Evolutionary conservation across 2,797 vertebrate genomes (phyloP), one percentile per base, ranked within the genome.

Genomic region (Brachyrhaphis roseni): DNA sequence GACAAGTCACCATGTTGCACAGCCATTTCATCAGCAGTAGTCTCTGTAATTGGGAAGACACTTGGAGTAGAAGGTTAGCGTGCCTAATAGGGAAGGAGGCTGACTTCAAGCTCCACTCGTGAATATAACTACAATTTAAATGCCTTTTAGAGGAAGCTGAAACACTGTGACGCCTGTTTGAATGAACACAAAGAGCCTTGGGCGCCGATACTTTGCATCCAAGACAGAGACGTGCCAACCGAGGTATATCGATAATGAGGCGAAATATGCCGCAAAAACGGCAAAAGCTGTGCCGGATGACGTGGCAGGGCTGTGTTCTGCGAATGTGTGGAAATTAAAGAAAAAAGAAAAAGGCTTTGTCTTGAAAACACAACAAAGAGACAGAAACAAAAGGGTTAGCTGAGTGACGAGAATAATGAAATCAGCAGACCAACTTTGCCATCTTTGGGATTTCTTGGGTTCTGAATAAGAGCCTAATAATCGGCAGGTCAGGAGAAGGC

Each of bases 21-120:
- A 85, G 88, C 89, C 90, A 93, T 94, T 93, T 94, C 93, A 94
- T 94, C 92, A 94, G 91, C 91, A 78, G 76, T 76, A 90, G 88
- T 84, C 84, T 39, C 87, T 89, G 89, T 94, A 94, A 94, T 94
- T 93, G 93, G 92, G 84, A 90, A 88, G 86, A 87, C 86, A 79
- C 82, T 90, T 83, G 78, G 84, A 82, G 86, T 77, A 86, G 86
- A 92, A 91, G 92, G 92, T 92, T 93, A 91, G 83, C 84, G 76
- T 86, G 81, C 83, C 76, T 93, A 94, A 92, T 91, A 86, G 87
- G 87, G 76, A 87, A 82, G 83, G 82, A 81, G 82, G 85, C 77
- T 76, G 84, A 93, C 92, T 95, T 92, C 91, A 91, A 91, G 82
- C 88, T 84, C 82, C 62, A 64, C 81, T 89, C 82, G 71, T 68